Evolutionary conservation across 2,113 vertebrate genomes (phyloP).

Genomic region (Manacus vitellinus): DNA sequence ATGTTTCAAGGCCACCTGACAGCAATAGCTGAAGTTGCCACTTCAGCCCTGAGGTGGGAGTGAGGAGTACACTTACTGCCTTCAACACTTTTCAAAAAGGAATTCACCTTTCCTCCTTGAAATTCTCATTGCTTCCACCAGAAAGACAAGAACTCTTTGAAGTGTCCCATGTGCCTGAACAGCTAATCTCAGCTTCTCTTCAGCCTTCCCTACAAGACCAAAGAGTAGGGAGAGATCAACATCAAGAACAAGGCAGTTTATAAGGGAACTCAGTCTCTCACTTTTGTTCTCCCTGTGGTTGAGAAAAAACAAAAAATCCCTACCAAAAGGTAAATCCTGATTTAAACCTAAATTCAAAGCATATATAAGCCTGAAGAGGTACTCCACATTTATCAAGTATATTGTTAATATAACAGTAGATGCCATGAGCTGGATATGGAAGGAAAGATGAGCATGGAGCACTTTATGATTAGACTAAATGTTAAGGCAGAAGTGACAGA

Average conservation of each 20-base stretch:
- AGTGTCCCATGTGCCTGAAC: not conserved
- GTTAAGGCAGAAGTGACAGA: not conserved
- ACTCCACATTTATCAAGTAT: not conserved
- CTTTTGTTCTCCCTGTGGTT: not conserved
- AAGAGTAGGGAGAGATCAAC: not conserved
- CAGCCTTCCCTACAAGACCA: not conserved
- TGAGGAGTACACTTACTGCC: not conserved
- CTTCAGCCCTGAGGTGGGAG: not conserved
- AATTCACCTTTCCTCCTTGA: not conserved
- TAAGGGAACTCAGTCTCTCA: not conserved
- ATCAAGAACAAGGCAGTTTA: not conserved
- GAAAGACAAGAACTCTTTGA: not conserved
- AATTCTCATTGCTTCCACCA: not conserved
- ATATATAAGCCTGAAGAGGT: not conserved
- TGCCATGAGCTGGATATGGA: not conserved
- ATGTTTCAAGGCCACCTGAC: not conserved
- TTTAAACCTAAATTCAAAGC: not conserved
- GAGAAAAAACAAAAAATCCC: not conserved
- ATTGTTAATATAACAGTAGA: not conserved
- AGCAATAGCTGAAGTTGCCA: not conserved
- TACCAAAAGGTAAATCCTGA: not conserved
- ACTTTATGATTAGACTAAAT: not conserved
- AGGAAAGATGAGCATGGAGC: not conserved
- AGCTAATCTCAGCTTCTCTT: not conserved
- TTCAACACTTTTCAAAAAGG: not conserved